Evolutionary conservation across 2,797 vertebrate genomes (phyloP).

Genomic region (Malacoraja senta): DNA sequence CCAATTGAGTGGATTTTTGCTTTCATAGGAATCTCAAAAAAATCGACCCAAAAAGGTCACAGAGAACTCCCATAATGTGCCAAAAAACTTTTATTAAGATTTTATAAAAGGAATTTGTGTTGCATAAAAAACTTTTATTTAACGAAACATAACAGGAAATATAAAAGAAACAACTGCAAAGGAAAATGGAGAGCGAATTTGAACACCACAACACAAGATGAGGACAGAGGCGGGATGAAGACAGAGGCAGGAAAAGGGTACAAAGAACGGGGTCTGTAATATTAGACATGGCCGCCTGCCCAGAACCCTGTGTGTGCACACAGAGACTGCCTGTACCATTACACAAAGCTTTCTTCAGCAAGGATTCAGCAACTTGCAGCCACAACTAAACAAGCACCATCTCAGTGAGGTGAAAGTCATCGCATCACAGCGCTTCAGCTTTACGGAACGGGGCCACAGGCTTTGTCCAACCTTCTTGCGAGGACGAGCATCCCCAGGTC

Average conservation of each 20-base stretch:
- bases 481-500: neutral
- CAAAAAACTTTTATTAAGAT: constrained; percentile 36
- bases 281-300: constrained; percentile 2
- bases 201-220: constrained; percentile 32
- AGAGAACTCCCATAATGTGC: constrained; percentile 30
- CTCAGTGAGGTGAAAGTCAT: neutral
- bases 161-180: constrained; percentile 37
- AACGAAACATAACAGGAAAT: constrained; percentile 37
- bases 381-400: neutral
- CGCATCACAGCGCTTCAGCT: neutral
- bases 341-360: constrained; percentile 26
- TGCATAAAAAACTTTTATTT: constrained; percentile 36
- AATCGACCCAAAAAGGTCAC: neutral
- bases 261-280: constrained; percentile 23
- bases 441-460: neutral
- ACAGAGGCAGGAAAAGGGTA: constrained; percentile 18
- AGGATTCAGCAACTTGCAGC: neutral
- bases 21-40: neutral
- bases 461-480: neutral
- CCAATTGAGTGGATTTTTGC: neutral
- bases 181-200: constrained; percentile 33
- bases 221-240: constrained; percentile 24
- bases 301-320: constrained; percentile 6
- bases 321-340: constrained; percentile 3
- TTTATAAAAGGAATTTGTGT: constrained; percentile 37